phyloP scores from a whole-genome alignment of 2,113 vertebrate species.

The Python bivittatus region DNA sequence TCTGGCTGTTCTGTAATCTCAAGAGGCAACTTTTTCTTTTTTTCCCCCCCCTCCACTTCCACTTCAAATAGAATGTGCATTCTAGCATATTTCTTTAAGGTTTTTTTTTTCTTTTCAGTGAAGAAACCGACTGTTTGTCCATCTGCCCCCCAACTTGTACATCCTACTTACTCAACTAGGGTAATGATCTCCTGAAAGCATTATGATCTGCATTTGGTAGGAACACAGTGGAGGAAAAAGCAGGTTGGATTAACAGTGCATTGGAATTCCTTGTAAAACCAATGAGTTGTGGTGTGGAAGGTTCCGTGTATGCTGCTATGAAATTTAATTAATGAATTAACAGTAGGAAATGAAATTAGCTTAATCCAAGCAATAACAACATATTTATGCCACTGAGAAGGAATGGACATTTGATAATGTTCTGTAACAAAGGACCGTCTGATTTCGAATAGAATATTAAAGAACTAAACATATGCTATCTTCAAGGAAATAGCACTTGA shows the following conservation, averaged over 20 bases:
- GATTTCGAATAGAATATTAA: background rate
- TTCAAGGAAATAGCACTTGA: background rate
- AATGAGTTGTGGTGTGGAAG: background rate
- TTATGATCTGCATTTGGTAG: background rate
- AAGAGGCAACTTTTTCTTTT: too few relatives aligned
- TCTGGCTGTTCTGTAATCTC: too few relatives aligned
- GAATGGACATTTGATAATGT: background rate
- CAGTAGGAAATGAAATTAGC: background rate
- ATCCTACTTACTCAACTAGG: background rate
- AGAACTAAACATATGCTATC: background rate
- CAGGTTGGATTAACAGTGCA: background rate
- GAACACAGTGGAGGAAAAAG: background rate
- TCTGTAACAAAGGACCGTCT: background rate
- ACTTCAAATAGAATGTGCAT: too few relatives aligned
- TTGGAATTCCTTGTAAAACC: background rate
- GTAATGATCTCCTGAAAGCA: background rate
- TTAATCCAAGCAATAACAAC: conserved; percentile 9
- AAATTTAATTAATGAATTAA: conserved; percentile 13
- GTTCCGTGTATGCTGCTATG: background rate
- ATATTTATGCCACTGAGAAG: background rate
- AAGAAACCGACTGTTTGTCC: too few relatives aligned
- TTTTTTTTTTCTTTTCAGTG: too few relatives aligned
- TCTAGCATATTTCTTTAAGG: too few relatives aligned
- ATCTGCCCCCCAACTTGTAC: background rate
- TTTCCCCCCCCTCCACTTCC: too few relatives aligned